Base-by-base conservation (phyloP, 1,140 invertebrate genomes). In the Pseudobourletiella spinata region DNA sequence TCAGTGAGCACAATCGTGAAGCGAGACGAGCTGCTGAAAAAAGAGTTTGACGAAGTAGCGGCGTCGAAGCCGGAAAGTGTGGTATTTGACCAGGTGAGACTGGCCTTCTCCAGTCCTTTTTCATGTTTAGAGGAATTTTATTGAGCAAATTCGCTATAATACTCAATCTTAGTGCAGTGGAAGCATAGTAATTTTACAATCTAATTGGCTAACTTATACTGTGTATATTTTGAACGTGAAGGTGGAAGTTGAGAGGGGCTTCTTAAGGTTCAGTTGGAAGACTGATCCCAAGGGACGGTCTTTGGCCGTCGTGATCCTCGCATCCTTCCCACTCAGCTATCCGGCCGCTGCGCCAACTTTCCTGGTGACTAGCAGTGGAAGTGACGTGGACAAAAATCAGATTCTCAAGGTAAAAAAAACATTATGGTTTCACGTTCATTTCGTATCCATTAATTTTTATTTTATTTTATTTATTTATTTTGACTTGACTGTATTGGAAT, bases 291-390 rank as follows among this genome's bases (percentile, higher is more conserved):
- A 69, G 28, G 39, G 20, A 3, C 28, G 68, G 43, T 42, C 48
- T 26, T 28, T 69, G 22, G 80, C 82, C 29, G 84, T 89, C 8
- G 82, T 85, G 61, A 75, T 95, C 56, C 84, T 86, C 74, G 84
- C 93, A 0, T 82, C 79, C 54, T 93, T 93, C 73, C 88, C 90
- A 0, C 79, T 80, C 44, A 82, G 82, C 72, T 91, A 90, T 76
- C 88, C 90, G 2, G 82, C 83, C 46, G 84, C 83, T 71, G 79
- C 82, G 1, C 78, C 83, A 22, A 88, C 89, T 0, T 81, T 80
- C 24, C 88, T 91, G 73, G 82, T 70, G 4, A 67, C 68, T 4
- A 67, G 59, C 63, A 59, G 54, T 8, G 56, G 55, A 28, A 46
- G 30, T 55, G 68, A 67, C 35, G 56, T 70, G 4, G 68, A 70